phyloP scores from a whole-genome alignment of 1,140 invertebrate species.

The Eupeodes corollae region DNA sequence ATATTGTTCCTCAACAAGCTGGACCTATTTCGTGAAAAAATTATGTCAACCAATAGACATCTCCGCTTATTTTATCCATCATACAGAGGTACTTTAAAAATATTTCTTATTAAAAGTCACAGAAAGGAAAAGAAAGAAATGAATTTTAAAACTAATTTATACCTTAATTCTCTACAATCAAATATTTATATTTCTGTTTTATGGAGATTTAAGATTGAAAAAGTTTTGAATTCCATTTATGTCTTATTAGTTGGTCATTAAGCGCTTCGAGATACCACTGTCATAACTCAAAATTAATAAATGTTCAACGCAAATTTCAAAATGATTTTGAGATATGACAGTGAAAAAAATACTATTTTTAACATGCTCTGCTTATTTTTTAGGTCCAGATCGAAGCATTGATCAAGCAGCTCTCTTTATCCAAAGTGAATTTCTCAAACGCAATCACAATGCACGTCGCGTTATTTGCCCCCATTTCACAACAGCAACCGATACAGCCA shows the following conservation, averaged over 20 bases:
- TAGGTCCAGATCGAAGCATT: constrained; percentile 52
- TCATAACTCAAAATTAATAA: too few species aligned
- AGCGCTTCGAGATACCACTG: too few species aligned
- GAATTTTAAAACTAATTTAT: too few species aligned
- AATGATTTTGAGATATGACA: too few species aligned
- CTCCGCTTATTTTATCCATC: constrained; percentile 48
- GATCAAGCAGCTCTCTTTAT: constrained; percentile 52
- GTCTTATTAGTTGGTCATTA: too few species aligned
- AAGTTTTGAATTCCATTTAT: too few species aligned
- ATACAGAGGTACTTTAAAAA: constrained; percentile 39
- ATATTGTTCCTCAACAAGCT: constrained; percentile 62
- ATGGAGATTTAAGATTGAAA: too few species aligned
- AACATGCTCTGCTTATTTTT: constrained; percentile 12
- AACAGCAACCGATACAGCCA: constrained; percentile 53
- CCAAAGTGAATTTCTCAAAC: constrained; percentile 48
- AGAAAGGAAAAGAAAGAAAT: too few species aligned
- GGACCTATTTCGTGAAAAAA: constrained; percentile 56
- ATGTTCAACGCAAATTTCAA: too few species aligned
- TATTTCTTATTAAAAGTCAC: too few species aligned
- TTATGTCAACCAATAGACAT: constrained; percentile 50
- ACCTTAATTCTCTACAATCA: too few species aligned
- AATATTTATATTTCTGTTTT: too few species aligned
- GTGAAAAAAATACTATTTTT: neutral
- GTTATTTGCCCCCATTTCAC: constrained; percentile 53
- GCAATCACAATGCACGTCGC: constrained; percentile 46